These are phyloP conservation scores for Indicator indicator DNA, from an alignment of 2,113 vertebrate genomes.

Conservation along the genomic window DNA sequence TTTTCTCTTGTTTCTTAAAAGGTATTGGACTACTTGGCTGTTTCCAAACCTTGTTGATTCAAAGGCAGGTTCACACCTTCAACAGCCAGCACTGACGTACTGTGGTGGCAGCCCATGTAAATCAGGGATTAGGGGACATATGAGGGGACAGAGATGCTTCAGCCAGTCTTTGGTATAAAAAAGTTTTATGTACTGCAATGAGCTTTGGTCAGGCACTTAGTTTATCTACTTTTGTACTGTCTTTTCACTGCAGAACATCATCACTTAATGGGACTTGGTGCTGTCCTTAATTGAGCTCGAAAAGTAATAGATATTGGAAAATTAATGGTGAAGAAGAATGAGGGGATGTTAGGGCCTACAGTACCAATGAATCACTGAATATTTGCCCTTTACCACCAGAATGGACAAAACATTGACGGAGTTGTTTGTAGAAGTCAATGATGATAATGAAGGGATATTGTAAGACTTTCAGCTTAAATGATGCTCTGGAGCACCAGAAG, in stretches of 20 bases:
- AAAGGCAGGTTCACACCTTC: not conserved
- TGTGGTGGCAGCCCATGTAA: not conserved
- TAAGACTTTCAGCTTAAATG: not conserved
- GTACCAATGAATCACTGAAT: not conserved
- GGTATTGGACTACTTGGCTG: not conserved
- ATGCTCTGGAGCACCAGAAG: not conserved
- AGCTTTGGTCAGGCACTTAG: not conserved
- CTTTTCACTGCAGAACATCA: not conserved
- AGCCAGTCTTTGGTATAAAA: not conserved
- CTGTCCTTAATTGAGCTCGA: not conserved
- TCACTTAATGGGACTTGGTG: not conserved
- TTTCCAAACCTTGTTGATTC: accelerated
- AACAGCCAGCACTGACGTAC: not conserved
- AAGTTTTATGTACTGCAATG: not conserved
- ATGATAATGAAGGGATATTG: not conserved
- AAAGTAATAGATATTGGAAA: not conserved
- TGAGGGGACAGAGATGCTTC: not conserved
- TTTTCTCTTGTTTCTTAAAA: not conserved
- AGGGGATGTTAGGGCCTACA: not conserved
- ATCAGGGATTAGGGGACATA: not conserved
- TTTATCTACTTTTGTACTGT: not conserved
- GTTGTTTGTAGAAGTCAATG: not conserved
- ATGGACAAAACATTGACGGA: not conserved
- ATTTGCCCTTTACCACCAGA: not conserved
- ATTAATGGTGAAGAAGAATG: not conserved